These are phyloP conservation scores for Pristionchus pacificus DNA, from an alignment of 1,140 invertebrate species.

Conservation along the genomic window DNA sequence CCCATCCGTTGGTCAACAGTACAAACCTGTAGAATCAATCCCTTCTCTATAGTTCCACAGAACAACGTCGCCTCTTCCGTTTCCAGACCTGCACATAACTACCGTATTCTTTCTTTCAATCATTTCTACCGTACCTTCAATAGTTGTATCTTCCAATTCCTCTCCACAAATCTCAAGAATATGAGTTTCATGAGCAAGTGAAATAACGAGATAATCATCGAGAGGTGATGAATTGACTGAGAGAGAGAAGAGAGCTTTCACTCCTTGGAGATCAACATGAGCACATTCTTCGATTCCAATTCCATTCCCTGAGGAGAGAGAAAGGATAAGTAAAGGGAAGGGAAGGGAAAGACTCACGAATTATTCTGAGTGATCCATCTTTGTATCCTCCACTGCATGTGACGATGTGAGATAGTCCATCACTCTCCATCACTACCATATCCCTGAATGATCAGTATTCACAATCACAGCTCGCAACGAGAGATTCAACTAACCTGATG, in stretches of 20 bases:
- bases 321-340: too few species aligned
- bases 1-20: constrained; percentile 69
- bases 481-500: constrained; percentile 9
- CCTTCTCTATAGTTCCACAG: constrained; percentile 78
- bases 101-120: not conserved
- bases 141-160: constrained; percentile 85
- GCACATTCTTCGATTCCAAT: constrained; percentile 97
- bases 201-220: constrained; percentile 51
- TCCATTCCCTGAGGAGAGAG: too few species aligned
- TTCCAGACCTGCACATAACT: constrained; percentile 72
- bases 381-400: constrained; percentile 80
- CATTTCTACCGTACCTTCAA: not conserved
- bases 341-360: too few species aligned
- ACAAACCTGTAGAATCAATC: constrained; percentile 80
- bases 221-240: constrained; percentile 27
- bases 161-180: constrained; percentile 82
- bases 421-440: constrained; percentile 89
- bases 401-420: constrained; percentile 92
- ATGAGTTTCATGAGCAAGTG: constrained; percentile 51
- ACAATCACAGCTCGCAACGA: constrained; percentile 66
- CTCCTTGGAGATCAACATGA: constrained; percentile 84
- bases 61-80: constrained; percentile 86
- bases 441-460: constrained; percentile 93
- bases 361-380: constrained; percentile 91
- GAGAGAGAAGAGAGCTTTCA: constrained; percentile 69